Base-by-base conservation (phyloP, 1,140 invertebrate genomes). In the Atta cephalotes region DNA sequence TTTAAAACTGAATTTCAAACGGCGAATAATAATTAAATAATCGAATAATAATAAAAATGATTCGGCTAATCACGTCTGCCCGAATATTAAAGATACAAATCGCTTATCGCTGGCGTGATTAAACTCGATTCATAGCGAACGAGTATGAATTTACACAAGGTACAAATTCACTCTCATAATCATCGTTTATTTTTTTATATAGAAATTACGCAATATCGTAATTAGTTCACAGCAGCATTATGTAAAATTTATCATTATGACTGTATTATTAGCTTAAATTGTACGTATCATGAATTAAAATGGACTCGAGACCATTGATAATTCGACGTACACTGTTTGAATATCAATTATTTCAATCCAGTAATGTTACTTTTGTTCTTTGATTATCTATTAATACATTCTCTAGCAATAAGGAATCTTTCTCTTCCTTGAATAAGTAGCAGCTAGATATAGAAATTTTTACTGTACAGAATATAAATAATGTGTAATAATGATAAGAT, bases 51-150 rank as follows among this genome's bases (percentile, higher is more conserved):
- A 74, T 84, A 82, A 76, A 74, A 74, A 51, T 74, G 18, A 74
- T 74, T 62, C 53, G 53, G 53, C 25, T 60, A 71, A 82, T 56
- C 39, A 56, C 51, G 56, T 39, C 49, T 45, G 65, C 25, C 25
- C 39, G 70, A 63, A 84, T 76, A 76, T 84, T 62, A 74, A 74
- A 58, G 71, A 49, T 84, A 70, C 39, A 58, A 10, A 45, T 56
- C 65, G 65, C 65, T 70, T 81, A 82, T 74, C 80, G 21, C 39
- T 39, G 68, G 68, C 80, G 58, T 84, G 80, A 84, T 84, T 84
- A 84, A 84, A 76, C 28, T 31, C 70, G 39, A 62, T 74, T 14
- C 45, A 12, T 28, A 49, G 49, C 31, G 79, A 56, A 45, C 18
- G 66, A 60, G 18, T 28, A 21, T 6, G 49, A 58, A 81, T 81